Percentiles rank a stretch among this genome's conserved stretches.
Evolutionary conservation across 2,113 vertebrate species (phyloP).

Genomic region (Chloebia gouldiae): DNA sequence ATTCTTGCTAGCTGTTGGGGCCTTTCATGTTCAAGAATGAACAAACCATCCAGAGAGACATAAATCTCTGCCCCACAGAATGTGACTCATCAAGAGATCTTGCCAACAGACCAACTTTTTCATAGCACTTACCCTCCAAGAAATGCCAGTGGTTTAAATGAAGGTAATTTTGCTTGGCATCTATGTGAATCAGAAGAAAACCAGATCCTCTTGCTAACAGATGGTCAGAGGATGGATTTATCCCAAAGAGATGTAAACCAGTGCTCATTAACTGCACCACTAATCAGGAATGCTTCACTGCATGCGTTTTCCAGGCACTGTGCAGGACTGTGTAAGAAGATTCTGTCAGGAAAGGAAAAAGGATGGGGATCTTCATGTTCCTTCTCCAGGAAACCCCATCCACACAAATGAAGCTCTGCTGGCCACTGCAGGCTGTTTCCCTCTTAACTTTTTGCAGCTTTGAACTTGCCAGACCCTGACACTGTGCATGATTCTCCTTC

Average conservation of each 20-base stretch:
- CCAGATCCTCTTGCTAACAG: neutral
- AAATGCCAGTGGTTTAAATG: neutral
- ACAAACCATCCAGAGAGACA: neutral
- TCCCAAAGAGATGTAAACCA: neutral
- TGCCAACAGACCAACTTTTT: neutral
- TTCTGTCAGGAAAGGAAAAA: neutral
- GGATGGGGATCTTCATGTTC: neutral
- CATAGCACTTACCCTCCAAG: neutral
- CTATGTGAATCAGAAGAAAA: neutral
- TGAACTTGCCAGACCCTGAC: neutral
- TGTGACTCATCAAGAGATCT: neutral
- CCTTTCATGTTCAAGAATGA: neutral
- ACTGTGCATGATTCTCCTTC: neutral
- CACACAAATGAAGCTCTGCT: neutral
- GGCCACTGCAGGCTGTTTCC: neutral
- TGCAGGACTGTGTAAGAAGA: neutral
- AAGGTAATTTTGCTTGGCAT: neutral
- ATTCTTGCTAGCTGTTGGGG: neutral
- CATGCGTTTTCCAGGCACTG: neutral
- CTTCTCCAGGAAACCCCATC: neutral
- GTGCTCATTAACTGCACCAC: neutral
- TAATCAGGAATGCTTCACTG: neutral
- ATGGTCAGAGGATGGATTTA: neutral
- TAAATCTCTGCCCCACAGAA: neutral
- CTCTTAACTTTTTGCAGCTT: neutral